These are phyloP conservation scores for Drosophila gunungcola DNA, from an alignment of 1,140 invertebrate species.

Conservation along the genomic window DNA sequence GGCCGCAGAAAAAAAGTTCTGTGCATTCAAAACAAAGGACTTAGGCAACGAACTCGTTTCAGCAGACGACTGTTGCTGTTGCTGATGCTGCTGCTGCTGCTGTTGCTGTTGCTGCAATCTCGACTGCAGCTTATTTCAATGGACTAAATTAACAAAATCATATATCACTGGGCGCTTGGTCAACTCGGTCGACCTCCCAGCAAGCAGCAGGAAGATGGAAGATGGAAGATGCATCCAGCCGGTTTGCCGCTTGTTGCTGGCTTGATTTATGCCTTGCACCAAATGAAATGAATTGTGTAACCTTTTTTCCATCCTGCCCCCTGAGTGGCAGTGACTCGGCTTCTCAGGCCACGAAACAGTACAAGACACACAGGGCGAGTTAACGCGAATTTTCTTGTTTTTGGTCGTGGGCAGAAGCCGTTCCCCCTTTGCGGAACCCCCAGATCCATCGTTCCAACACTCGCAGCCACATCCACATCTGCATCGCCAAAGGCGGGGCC, in stretches of 20 bases:
- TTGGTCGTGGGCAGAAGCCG: constrained; percentile 71
- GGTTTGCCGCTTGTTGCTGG: constrained; percentile 68
- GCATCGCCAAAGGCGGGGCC: constrained; percentile 16
- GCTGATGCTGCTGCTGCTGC: neutral
- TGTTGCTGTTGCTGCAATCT: neutral
- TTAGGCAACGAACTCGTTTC: constrained; percentile 71
- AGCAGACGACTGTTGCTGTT: neutral
- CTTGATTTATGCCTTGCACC: constrained; percentile 81
- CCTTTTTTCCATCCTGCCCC: constrained; percentile 41
- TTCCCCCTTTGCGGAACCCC: constrained; percentile 1
- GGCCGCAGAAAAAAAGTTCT: constrained; percentile 52
- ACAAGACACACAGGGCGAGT: constrained; percentile 45
- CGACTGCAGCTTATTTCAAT: constrained; percentile 53
- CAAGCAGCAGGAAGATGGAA: constrained; percentile 53
- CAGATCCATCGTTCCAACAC: constrained; percentile 8
- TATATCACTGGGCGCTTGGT: constrained; percentile 67
- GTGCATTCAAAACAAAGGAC: constrained; percentile 60
- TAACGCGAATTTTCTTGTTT: constrained; percentile 80
- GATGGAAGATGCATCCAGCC: constrained; percentile 47
- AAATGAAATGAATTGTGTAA: constrained; percentile 84
- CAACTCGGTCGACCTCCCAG: constrained; percentile 64
- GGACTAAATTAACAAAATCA: constrained; percentile 79
- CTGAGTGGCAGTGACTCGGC: constrained; percentile 10
- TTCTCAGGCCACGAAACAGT: constrained; percentile 32
- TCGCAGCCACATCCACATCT: constrained; percentile 34